phyloP scores from a whole-genome alignment of 2,113 vertebrate species.

The Tragulus kanchil region DNA sequence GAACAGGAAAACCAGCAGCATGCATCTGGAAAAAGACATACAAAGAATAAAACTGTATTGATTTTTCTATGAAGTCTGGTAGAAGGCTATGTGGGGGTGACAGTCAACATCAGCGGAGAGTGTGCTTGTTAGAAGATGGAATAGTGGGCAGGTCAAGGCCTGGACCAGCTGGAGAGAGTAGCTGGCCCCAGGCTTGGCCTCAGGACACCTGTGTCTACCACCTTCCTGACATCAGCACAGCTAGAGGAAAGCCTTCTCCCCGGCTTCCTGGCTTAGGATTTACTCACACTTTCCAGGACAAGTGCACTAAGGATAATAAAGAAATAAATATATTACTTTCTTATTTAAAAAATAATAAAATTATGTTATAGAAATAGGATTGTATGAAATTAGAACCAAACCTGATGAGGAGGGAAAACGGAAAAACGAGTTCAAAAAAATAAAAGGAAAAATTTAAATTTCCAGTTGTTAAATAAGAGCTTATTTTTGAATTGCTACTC shows the following conservation, averaged over 20 bases:
- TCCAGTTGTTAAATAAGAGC: conserved; percentile 18
- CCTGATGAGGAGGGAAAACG: neutral
- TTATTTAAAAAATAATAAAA: neutral
- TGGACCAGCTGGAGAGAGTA: neutral
- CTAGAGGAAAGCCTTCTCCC: neutral
- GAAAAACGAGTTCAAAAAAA: neutral
- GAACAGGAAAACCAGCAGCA: neutral
- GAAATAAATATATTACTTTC: neutral
- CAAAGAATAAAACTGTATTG: neutral
- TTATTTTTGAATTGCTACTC: neutral
- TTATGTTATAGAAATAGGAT: conserved; percentile 26
- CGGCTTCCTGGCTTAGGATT: neutral
- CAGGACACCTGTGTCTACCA: neutral
- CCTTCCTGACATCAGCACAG: neutral
- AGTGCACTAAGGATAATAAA: neutral
- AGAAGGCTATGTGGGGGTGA: neutral
- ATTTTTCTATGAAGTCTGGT: neutral
- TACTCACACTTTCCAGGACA: conserved; percentile 8
- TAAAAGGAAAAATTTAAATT: neutral
- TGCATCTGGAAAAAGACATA: neutral
- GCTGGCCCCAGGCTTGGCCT: neutral
- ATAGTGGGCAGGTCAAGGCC: neutral
- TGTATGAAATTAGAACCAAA: conserved; percentile 13
- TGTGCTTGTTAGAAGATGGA: neutral
- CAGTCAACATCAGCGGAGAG: neutral